These are phyloP conservation scores for Notocelia uddmanniana DNA, from an alignment of 2,888 invertebrate genomes.

Conservation along the genomic window DNA sequence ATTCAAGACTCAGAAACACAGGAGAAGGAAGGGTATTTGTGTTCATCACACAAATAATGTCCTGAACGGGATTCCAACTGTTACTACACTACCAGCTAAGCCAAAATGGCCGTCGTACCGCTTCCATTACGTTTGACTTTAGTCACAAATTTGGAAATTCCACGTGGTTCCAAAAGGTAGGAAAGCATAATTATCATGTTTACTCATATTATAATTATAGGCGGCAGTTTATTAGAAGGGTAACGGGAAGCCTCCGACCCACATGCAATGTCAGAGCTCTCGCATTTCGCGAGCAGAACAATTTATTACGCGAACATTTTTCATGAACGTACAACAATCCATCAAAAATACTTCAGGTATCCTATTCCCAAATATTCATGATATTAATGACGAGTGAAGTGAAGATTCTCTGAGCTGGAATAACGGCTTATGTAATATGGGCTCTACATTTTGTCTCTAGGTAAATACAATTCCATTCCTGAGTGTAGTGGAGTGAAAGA, in stretches of 20 bases:
- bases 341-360: background rate
- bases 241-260: background rate
- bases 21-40: too few relatives aligned
- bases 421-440: background rate
- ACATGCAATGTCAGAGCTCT: background rate
- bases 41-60: too few relatives aligned
- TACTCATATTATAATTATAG: background rate
- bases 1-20: too few relatives aligned
- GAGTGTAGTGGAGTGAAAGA: background rate
- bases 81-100: too few relatives aligned
- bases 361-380: background rate
- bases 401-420: background rate
- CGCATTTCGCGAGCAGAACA: background rate
- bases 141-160: too few relatives aligned
- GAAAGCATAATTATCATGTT: background rate
- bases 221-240: background rate
- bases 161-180: background rate
- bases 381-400: background rate
- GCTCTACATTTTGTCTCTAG: background rate
- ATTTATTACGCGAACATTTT: constrained; percentile 2
- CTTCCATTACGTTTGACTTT: too few relatives aligned
- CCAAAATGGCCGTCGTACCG: too few relatives aligned
- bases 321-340: background rate
- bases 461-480: background rate
- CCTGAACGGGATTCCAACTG: too few relatives aligned